Conservation (phyloP, 2,113 vertebrate genomes). For the Enhydra lutris region DNA sequence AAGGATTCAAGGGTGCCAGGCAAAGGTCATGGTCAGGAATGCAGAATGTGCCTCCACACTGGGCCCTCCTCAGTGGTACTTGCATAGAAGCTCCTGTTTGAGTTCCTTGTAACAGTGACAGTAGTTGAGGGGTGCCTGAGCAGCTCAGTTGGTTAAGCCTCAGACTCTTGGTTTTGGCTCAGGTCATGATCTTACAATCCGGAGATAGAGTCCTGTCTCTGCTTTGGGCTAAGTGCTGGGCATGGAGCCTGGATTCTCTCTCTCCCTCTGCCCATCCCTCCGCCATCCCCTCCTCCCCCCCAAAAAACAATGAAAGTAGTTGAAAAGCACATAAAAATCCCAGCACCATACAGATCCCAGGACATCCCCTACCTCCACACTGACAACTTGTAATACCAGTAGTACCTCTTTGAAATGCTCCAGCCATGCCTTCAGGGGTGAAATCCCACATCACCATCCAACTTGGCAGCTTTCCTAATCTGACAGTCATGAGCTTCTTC, state of each 20-base stretch:
- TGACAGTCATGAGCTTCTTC: background rate
- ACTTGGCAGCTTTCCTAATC: background rate
- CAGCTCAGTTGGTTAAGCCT: no score
- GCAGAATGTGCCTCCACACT: background rate
- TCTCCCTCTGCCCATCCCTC: no score
- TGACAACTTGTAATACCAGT: background rate
- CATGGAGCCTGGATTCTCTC: no score
- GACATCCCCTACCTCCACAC: background rate
- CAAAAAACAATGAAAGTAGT: background rate
- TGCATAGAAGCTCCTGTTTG: no score
- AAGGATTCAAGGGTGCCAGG: background rate
- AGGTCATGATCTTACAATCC: no score
- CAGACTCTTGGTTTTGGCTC: no score
- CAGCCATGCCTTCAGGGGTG: background rate
- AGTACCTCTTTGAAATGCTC: background rate
- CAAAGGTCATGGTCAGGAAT: background rate
- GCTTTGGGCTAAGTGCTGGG: no score
- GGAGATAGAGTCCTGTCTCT: no score
- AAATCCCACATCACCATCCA: background rate
- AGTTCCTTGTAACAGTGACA: no score
- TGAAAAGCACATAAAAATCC: background rate
- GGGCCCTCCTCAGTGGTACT: no score
- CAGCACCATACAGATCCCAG: background rate
- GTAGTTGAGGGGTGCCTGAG: no score
- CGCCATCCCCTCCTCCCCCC: no score